Evolutionary conservation across 64 coral and sea anemone species (phyloP).

Genomic region (Acropora yongei): DNA sequence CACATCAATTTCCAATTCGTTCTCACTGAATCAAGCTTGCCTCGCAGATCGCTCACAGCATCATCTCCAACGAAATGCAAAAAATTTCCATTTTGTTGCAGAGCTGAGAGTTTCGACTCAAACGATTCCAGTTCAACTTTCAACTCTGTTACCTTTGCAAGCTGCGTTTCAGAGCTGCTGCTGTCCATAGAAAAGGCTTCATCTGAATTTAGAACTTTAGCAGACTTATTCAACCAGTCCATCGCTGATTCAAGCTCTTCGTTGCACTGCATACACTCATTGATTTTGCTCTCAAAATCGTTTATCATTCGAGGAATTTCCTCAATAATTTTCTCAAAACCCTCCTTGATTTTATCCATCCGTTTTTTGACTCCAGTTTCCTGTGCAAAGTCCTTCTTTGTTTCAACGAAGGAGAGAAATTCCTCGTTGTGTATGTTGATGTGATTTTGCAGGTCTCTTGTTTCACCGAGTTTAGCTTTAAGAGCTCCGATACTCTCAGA

Average conservation of each 20-base stretch:
- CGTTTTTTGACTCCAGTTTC: neutral
- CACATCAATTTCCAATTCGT: slow-evolving; percentile 7
- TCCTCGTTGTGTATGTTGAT: slow-evolving; percentile 50
- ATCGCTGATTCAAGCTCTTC: slow-evolving; percentile 8
- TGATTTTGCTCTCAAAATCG: neutral
- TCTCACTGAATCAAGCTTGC: slow-evolving; percentile 11
- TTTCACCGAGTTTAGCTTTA: slow-evolving; percentile 29
- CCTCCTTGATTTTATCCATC: slow-evolving; percentile 4
- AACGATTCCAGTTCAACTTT: neutral
- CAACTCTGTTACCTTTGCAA: slow-evolving; percentile 5
- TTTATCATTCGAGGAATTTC: neutral
- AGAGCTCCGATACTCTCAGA: slow-evolving; percentile 2
- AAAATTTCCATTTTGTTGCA: neutral
- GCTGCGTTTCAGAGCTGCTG: neutral
- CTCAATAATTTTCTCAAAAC: slow-evolving; percentile 1
- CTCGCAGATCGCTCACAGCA: neutral
- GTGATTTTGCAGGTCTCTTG: slow-evolving; percentile 31
- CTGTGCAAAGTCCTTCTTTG: slow-evolving; percentile 4
- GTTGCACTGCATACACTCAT: neutral
- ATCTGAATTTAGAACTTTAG: neutral
- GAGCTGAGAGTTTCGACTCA: neutral
- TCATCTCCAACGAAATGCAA: neutral
- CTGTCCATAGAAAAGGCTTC: neutral
- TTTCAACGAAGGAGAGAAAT: slow-evolving; percentile 27
- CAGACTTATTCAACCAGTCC: slow-evolving; percentile 15